Base-by-base conservation (phyloP, 2,888 invertebrate genomes). In the Julus scanicus region DNA sequence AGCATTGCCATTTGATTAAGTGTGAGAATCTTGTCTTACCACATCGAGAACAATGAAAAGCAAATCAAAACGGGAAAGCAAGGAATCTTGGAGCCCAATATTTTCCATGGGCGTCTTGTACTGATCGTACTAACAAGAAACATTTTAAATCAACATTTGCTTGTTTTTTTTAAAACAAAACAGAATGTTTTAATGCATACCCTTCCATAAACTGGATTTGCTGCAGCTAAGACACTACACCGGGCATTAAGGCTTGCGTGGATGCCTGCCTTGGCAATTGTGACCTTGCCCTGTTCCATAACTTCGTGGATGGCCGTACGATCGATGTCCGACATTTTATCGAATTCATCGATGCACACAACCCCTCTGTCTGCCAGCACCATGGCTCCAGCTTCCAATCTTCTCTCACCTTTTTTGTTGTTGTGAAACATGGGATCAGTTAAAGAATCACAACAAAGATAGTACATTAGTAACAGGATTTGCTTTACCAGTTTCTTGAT, bases 71-170 rank as follows among this genome's bases (percentile, higher is more conserved):
- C 99, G 98, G 0, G 99, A 99, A 63, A 99, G 93, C 89, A 99
- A 92, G 0, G 98, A 98, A 93, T 99, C 98, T 93, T 99, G 99
- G 80, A 99, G 94, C 0, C 99, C 99, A 91, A 99, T 99, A 93
- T 99, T 99, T 93, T 99, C 99, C 99, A 99, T 99, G 0, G 99
- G 99, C 0, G 98, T 97, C 93, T 99, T 99, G 93, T 98, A 99
- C 91, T 98, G 98, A 93, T 99, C 98, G 91, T 99, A 99, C 96
- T 98, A 92, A 5, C 93, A 92, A 89, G 88, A 89, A 90, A 88
- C 57, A 83, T 89, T 86, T 44, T 5, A 44, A 53, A 53, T 13
- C 13, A 71, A 2, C 29, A 71, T 2, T 20, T 71, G 63, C 44
- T 8, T 44, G 44, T 0, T 44, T 44, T 44, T 44, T 8, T 44